Evolutionary conservation across 2,113 vertebrate genomes (phyloP), one percentile per base, ranked within the genome.

Genomic region (Eleginops maclovinus): DNA sequence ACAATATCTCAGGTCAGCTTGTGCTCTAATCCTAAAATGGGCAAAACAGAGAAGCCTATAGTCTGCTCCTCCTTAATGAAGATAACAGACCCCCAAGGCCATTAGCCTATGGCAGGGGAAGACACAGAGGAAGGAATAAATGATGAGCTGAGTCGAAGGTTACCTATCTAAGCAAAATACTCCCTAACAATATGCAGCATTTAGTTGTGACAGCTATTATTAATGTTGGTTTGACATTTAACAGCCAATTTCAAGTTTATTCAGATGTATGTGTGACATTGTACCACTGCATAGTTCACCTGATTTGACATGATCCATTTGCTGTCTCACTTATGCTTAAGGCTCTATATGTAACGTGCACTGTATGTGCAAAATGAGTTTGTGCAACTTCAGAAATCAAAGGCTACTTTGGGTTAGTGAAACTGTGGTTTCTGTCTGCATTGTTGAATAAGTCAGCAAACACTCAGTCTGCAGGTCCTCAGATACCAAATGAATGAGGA

Each of bases 401-500:
- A 7, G 51, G 17, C 1, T 67, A n/a, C 53, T 72, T 72, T 22
- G 19, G 17, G 19, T 50, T 14, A 10, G 21, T 21, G 13, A n/a
- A 50, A 56, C 4, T n/a, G 44, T 19, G 49, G 9, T 72, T n/a
- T 56, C 60, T 47, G 24, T 56, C 58, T 78, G 59, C 59, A 58
- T 62, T 22, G 14, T 50, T 60, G 61, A 66, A 69, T 28, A 24
- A 51, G 47, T 3, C 26, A 76, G 50, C 73, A 19, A 74, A 54
- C 40, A 65, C 68, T 72, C n/a, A 76, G 70, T 80, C 54, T 50
- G 26, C 49, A 68, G 60, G 66, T 73, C 75, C 51, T 86, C 50
- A 41, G 73, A 87, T 78, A 59, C 46, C 69, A 75, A 83, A 81
- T 59, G 50, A 73, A 82, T 66, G 9, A 59, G 46, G 65, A 44